A percentile compares a stretch with the other conserved stretches of the same genome.
phyloP scores from a whole-genome alignment of 1,140 invertebrate genomes.

The Euura lappo region DNA sequence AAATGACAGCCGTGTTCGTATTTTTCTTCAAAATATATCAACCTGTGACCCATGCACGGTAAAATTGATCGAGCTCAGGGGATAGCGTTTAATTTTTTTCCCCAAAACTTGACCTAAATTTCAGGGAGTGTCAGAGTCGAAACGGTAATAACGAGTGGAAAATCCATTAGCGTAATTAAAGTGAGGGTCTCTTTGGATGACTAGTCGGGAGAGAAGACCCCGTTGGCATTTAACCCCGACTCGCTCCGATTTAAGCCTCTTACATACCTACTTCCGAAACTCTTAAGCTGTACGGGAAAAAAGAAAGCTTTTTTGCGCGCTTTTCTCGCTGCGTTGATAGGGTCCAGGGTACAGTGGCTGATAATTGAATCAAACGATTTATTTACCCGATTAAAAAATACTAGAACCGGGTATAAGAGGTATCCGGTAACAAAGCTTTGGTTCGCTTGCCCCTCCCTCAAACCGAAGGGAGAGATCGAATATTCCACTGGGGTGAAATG shows the following conservation, averaged over 20 bases:
- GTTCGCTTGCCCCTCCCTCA: neutral
- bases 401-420: slow-evolving; percentile 41
- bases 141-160: neutral
- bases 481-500: neutral
- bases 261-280: slow-evolving; percentile 48
- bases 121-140: neutral
- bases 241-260: slow-evolving; percentile 50
- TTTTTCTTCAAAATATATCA: neutral
- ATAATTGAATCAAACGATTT: slow-evolving; percentile 64
- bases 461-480: neutral
- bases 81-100: too few species aligned
- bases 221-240: neutral
- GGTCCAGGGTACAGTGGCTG: slow-evolving; percentile 38
- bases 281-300: slow-evolving; percentile 54
- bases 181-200: neutral
- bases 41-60: neutral
- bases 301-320: slow-evolving; percentile 50
- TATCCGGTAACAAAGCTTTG: slow-evolving; percentile 50
- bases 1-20: neutral
- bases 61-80: neutral
- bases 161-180: slow-evolving; percentile 1
- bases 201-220: neutral
- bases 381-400: slow-evolving; percentile 61
- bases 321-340: slow-evolving; percentile 26
- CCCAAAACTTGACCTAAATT: too few species aligned